Percentiles rank a stretch among this genome's conserved stretches.
Evolutionary conservation across 2,888 invertebrate species (phyloP).

Genomic region (Lampropteryx suffumata): DNA sequence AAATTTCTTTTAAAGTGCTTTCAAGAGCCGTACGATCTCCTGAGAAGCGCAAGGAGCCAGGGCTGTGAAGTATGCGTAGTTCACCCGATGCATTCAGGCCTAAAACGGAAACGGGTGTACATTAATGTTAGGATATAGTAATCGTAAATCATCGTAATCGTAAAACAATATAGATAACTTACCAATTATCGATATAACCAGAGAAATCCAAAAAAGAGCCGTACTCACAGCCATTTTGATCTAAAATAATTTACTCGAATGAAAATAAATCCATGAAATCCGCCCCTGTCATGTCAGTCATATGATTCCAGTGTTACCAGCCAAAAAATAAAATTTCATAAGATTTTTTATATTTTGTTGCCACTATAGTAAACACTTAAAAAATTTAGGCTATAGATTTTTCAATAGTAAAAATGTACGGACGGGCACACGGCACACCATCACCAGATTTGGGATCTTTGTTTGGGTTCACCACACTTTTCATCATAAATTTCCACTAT

Average conservation of each 20-base stretch:
- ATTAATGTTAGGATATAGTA: no score
- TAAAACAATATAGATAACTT: constrained; percentile 35
- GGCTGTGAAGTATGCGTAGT: constrained; percentile 86
- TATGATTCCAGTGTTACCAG: constrained; percentile 58
- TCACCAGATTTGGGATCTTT: no score
- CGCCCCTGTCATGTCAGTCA: constrained; percentile 65
- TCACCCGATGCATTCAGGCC: constrained; percentile 84
- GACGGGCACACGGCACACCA: no score
- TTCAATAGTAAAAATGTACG: no score
- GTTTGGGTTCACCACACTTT: no score
- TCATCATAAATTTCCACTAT: no score
- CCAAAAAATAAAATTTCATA: neutral
- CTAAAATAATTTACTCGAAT: constrained; percentile 46
- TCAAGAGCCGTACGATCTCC: constrained; percentile 85
- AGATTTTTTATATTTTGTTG: neutral
- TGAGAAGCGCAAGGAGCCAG: constrained; percentile 86
- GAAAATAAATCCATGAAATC: constrained; percentile 32
- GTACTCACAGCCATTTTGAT: constrained; percentile 70
- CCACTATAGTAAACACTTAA: neutral
- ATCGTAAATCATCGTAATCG: no score
- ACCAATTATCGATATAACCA: constrained; percentile 67
- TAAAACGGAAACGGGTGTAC: no score
- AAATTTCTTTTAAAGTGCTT: constrained; percentile 86
- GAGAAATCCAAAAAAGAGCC: constrained; percentile 65
- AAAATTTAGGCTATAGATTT: no score